A percentile compares a stretch with the other conserved stretches of the same genome.
These are phyloP conservation scores for Huso huso DNA, from an alignment of 2,797 vertebrate species.

Conservation along the genomic window DNA sequence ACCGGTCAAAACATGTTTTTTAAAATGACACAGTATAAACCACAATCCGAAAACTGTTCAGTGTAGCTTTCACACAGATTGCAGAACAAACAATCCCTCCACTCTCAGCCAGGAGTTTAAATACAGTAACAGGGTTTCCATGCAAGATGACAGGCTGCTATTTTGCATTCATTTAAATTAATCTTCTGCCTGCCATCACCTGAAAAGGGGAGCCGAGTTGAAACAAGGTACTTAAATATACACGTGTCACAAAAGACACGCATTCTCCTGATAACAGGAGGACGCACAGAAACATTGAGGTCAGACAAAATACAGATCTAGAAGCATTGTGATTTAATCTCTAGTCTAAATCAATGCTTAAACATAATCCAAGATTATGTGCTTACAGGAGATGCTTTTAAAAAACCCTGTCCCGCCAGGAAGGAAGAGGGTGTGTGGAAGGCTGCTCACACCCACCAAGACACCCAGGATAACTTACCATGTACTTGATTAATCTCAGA, in stretches of 20 bases:
- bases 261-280: too few relatives aligned
- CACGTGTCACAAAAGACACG: not conserved
- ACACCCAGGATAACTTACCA: conserved; percentile 63
- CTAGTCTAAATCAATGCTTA: not conserved
- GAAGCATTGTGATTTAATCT: not conserved
- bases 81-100: too few relatives aligned
- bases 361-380: not conserved
- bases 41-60: too few relatives aligned
- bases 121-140: not conserved
- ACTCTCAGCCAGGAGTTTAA: too few relatives aligned
- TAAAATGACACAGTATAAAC: too few relatives aligned
- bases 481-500: conserved; percentile 99
- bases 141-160: not conserved
- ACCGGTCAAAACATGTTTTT: too few relatives aligned
- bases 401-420: conserved; percentile 22
- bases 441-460: conserved; percentile 20
- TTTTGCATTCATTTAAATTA: not conserved
- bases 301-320: conserved; percentile 10
- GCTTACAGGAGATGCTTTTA: not conserved
- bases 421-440: conserved; percentile 24
- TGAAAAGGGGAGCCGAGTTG: not conserved
- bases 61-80: too few relatives aligned
- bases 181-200: not conserved
- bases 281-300: not conserved
- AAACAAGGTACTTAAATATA: conserved; percentile 1